These are phyloP conservation scores for Lepilemur septentrionalis DNA, from an alignment of 2,797 vertebrate species.

Conservation along the genomic window DNA sequence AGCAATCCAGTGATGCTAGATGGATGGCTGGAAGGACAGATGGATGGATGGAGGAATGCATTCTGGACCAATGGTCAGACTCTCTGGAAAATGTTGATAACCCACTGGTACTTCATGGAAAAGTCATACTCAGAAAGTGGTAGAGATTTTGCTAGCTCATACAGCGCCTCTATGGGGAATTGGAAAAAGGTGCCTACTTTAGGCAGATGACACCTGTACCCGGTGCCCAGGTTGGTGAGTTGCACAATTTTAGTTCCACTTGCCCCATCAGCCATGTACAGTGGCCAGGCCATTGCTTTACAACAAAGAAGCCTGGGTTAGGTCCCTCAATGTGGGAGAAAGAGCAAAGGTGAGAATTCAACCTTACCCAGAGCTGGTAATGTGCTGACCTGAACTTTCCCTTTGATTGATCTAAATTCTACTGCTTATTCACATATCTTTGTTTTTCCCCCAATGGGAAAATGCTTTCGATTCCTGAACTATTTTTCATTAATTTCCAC, in stretches of 20 bases:
- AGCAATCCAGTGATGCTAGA: background rate
- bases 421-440: background rate
- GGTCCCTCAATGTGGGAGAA: background rate
- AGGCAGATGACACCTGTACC: background rate
- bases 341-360: background rate
- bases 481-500: constrained; percentile 52
- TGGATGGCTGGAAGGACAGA: background rate
- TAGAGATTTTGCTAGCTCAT: background rate
- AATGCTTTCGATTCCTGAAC: constrained; percentile 32
- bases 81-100: background rate
- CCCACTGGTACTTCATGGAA: background rate
- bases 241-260: background rate
- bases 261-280: background rate
- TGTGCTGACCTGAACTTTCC: background rate
- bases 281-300: background rate
- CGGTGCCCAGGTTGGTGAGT: background rate
- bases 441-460: background rate
- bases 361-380: background rate
- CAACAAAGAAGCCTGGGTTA: background rate
- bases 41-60: background rate
- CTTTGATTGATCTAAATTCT: background rate
- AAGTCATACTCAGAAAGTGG: background rate
- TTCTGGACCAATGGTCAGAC: background rate
- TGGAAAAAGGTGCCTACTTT: background rate
- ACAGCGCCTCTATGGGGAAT: background rate